These are phyloP conservation scores for Frieseomelitta varia DNA, from an alignment of 1,140 invertebrate genomes.

Conservation along the genomic window DNA sequence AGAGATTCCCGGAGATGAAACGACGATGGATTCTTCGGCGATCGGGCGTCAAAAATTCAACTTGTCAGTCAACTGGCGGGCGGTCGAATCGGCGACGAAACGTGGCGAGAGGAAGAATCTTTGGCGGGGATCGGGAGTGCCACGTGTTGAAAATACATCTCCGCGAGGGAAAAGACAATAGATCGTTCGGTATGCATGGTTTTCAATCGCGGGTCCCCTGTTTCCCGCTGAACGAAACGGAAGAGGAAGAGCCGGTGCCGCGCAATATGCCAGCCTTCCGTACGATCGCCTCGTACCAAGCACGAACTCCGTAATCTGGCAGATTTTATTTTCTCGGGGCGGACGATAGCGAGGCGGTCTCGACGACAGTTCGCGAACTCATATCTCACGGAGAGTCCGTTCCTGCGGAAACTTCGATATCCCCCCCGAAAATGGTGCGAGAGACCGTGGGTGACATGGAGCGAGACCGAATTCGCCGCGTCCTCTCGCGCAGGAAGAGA, in stretches of 20 bases:
- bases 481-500: conserved; percentile 38
- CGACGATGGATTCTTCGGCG: not conserved
- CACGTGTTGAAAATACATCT: not conserved
- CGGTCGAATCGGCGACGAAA: not conserved
- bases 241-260: not conserved
- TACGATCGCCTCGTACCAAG: conserved; percentile 33
- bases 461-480: conserved; percentile 49
- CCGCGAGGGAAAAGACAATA: conserved; percentile 5
- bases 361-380: conserved; percentile 64
- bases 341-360: conserved; percentile 18
- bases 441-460: conserved; percentile 28
- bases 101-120: not conserved
- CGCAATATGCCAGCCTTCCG: conserved; percentile 61
- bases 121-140: not conserved
- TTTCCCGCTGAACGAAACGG: not conserved
- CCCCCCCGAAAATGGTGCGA: conserved; percentile 56
- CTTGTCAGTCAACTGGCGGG: not conserved
- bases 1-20: not conserved
- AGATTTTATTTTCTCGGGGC: conserved; percentile 63
- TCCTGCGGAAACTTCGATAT: conserved; percentile 70
- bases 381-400: conserved; percentile 64
- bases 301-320: conserved; percentile 61
- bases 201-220: not conserved
- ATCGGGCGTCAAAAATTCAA: conserved; percentile 10
- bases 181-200: not conserved